phyloP scores from a whole-genome alignment of 2,888 invertebrate species.

The Caenorhabditis afra region DNA sequence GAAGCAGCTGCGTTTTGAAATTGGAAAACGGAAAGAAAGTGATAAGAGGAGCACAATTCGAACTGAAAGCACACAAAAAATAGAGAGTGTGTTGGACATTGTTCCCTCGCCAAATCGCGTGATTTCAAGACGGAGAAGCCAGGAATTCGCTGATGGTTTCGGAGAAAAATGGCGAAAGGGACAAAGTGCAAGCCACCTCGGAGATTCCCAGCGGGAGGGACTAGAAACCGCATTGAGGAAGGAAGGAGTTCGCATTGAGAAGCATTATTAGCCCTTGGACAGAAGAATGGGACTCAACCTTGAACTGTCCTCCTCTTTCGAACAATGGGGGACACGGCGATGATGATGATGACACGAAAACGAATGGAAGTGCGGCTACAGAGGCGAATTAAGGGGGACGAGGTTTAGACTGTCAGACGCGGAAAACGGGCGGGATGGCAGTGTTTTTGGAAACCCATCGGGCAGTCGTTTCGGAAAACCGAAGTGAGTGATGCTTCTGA shows the following conservation, averaged over 20 bases:
- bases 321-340: constrained; percentile 25
- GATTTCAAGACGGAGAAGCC: constrained; percentile 3
- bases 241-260: background rate
- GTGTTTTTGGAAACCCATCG: constrained; percentile 6
- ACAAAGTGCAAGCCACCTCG: background rate
- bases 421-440: background rate
- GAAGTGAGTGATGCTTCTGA: background rate
- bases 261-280: too few relatives aligned
- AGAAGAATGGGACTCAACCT: too few relatives aligned
- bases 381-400: background rate
- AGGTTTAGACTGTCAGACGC: constrained; percentile 16
- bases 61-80: constrained; percentile 1
- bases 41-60: constrained; percentile 17
- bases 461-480: constrained; percentile 14
- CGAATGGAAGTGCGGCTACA: constrained; percentile 1
- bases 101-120: constrained; percentile 37
- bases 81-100: constrained; percentile 45
- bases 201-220: too few relatives aligned
- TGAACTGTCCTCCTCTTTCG: constrained; percentile 10
- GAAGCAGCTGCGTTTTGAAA: constrained; percentile 2
- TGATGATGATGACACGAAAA: constrained; percentile 12
- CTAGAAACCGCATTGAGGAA: too few relatives aligned
- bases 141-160: constrained; percentile 10
- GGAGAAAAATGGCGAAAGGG: background rate
- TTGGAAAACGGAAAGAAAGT: constrained; percentile 7